Base-by-base conservation (phyloP, 2,797 vertebrate species). In the Urosaurus nigricauda region DNA sequence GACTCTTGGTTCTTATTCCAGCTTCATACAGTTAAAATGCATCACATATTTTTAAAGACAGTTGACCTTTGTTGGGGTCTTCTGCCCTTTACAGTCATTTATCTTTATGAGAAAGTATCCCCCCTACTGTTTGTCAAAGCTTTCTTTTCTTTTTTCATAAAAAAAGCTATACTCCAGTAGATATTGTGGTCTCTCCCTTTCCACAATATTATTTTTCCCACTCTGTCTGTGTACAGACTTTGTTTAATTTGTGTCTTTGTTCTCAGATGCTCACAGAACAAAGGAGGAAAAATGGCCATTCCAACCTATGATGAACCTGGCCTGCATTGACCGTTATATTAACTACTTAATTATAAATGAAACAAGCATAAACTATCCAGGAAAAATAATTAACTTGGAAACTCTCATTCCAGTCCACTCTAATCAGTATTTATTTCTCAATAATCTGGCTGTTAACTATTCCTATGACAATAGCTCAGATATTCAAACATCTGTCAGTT, bases 51-150 rank as follows among this genome's bases (percentile, higher is more conserved):
- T 86, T 79, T 86, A 86, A 51, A 78, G 80, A 73, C 65, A 53
- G 43, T 73, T 79, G 79, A 91, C 79, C 71, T 89, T 88, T 89
- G 79, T 74, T 83, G 73, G 51, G 63, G 56, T 78, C 74, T 86
- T 79, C 73, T 83, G 79, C 79, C 87, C 79, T 88, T 91, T 86
- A 75, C 51, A 79, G 13, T 73, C 81, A 84, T 78, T 86, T 86
- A 89, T 86, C 84, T 74, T 86, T 86, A 73, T 40, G 84, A 88
- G 83, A 88, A 86, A 83, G 79, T 78, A 88, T 13, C 60, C 63
- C 11, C 26, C 63, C 9, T 77, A 73, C 2, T 68, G 35, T 92
- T 85, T 92, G 37, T 90, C 29, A 88, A 81, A 79, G 17, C n/a
- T 89, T 86, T 60, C 17, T 88, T 89, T 87, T 87, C 19, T 79